These are phyloP conservation scores for Rhinophrynus dorsalis DNA, from an alignment of 2,797 vertebrate genomes.

Conservation along the genomic window DNA sequence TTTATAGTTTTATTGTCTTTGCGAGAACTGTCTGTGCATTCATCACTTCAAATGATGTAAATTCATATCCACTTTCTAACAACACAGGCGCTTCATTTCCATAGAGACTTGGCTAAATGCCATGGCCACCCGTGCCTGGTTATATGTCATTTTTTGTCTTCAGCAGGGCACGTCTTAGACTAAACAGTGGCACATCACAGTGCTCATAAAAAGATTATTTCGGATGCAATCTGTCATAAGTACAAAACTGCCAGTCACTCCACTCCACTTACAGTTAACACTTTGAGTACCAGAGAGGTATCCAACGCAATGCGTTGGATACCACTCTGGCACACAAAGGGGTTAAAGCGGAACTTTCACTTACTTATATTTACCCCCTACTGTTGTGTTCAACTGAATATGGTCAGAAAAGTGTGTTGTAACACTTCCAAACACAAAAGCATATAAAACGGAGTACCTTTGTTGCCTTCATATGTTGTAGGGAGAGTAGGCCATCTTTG, in stretches of 20 bases:
- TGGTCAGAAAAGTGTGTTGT: too few relatives aligned
- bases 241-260: too few relatives aligned
- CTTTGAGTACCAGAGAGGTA: too few relatives aligned
- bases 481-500: too few relatives aligned
- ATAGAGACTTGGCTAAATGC: conserved; percentile 22
- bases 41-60: conserved; percentile 19
- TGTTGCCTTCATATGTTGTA: too few relatives aligned
- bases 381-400: too few relatives aligned
- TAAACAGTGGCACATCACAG: conserved; percentile 3
- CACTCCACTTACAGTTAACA: too few relatives aligned
- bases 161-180: conserved; percentile 15
- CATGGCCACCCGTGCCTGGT: conserved; percentile 6
- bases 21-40: conserved; percentile 32
- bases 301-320: too few relatives aligned
- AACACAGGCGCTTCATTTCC: conserved; percentile 37
- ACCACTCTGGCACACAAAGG: too few relatives aligned
- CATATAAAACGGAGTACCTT: too few relatives aligned
- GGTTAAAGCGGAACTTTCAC: too few relatives aligned
- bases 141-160: conserved; percentile 26
- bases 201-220: background rate
- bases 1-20: conserved; percentile 9
- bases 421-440: too few relatives aligned
- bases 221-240: conserved; percentile 7
- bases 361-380: background rate
- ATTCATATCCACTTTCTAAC: conserved; percentile 22